Evolutionary conservation across 2,113 vertebrate genomes (phyloP), one percentile per base, ranked within the genome.

Genomic region (Odontesthes bonariensis): DNA sequence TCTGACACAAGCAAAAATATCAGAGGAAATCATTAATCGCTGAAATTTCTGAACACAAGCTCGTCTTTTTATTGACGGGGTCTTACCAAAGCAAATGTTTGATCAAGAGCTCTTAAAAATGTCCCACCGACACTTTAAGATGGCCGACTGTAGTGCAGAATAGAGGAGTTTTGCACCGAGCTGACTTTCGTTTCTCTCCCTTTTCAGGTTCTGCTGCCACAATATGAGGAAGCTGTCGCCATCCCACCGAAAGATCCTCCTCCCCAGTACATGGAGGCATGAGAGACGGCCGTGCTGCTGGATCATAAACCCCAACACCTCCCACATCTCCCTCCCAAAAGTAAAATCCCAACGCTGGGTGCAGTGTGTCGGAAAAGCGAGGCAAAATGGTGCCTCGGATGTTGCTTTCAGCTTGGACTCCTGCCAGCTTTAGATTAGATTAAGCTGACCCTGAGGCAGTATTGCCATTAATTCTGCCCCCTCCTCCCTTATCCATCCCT

Each of bases 181-280:
- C 42, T 10, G 0, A 6, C 11, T n/a, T 62, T 47, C 63, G 8
- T 0, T 54, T 72, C n/a, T 44, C 1, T 46, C 81, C 13, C 1
- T 23, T 90, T 84, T 76, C 61, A 99, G 98, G 96, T 98, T 69
- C 93, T 99, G 81, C 88, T 99, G 69, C 97, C 97, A 17, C 95
- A 96, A 0, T 98, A 97, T 0, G 96, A 98, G 54, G 97, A 99
- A n/a, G 92, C 93, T 3, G 85, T 76, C 2, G 95, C 92, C 0
- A 91, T 94, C n/a, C 76, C 95, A 8, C 91, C 94, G 14, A 99
- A 99, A 90, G 96, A 97, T 44, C 95, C 96, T 0, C 97, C 98
- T 0, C 97, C 97, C 38, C 96, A 96, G 68, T 99, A 98, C 0
- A 93, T 95, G 75, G 96, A 96, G 52, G 93, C 96, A 67, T 97